Evolutionary conservation across 2,797 vertebrate genomes (phyloP).

Genomic region (Cottoperca gobio): DNA sequence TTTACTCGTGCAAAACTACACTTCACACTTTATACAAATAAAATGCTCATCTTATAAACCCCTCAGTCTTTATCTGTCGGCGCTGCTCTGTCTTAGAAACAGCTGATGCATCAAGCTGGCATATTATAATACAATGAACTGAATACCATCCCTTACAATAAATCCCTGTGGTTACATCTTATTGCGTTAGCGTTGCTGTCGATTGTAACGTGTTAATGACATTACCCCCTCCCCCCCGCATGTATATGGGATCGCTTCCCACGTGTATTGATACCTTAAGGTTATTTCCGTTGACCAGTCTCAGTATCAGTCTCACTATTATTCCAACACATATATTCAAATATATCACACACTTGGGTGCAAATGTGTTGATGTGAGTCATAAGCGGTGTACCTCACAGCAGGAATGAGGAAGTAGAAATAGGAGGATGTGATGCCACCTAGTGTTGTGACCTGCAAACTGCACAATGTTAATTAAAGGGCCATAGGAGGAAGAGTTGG

Average conservation of each 20-base stretch:
- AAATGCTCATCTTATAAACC: background rate
- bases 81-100: background rate
- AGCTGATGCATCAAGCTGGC: background rate
- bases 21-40: background rate
- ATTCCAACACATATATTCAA: background rate
- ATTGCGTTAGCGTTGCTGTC: background rate
- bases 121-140: background rate
- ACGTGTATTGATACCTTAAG: background rate
- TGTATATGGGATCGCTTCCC: background rate
- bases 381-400: background rate
- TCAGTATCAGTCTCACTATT: background rate
- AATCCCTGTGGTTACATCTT: background rate
- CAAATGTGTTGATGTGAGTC: background rate
- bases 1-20: background rate
- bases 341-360: background rate
- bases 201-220: background rate
- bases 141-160: background rate
- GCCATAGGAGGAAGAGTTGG: conserved; percentile 50
- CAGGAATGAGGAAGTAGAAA: background rate
- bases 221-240: background rate
- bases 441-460: conserved; percentile 58
- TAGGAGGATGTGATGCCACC: conserved; percentile 53
- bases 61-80: background rate
- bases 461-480: conserved; percentile 30
- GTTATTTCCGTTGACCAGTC: background rate